Base-by-base conservation (phyloP, 1,140 invertebrate genomes). In the Lepidurus packardi region DNA sequence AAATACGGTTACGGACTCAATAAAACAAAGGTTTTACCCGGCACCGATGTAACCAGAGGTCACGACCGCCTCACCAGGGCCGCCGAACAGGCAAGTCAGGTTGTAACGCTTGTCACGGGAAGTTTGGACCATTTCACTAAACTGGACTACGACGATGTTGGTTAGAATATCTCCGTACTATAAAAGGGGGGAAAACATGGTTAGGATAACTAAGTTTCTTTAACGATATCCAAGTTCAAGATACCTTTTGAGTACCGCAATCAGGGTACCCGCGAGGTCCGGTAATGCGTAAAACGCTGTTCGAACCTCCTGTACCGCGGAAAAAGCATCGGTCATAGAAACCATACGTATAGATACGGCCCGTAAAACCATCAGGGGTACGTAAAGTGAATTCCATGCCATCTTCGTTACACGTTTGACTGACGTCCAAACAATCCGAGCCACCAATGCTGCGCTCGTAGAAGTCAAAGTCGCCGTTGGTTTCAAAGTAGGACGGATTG, bases 71-170 rank as follows among this genome's bases (percentile, higher is more conserved):
- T 96, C 94, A 43, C 94, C 94, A 1, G 94, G 94, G 43, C 94
- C 94, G 81, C 93, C 89, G 84, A 95, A 94, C 73, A 94, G 87
- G 83, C 94, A 97, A 10, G 94, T 97, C 7, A 97, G 85, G 85
- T 97, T 97, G 85, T 96, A 97, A 21, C 94, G 88, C 82, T 96
- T 96, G 84, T 97, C 94, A 79, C 92, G 87, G 74, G 92, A 92
- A 1, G 94, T 96, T 86, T 96, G 94, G 0, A 97, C 94, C 82
- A 92, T 93, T 84, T 96, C 94, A 79, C 93, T 95, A 85, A 96
- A 96, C 85, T 97, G 94, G 0, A 97, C 94, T 24, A 97, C 94
- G 4, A 95, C 93, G 75, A 97, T 96, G 82, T 96, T 97, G 65
- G 94, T 96, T 90, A 96, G 92, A 1, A 93, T 94, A 82, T 96